These are phyloP conservation scores for Agrotis ipsilon DNA, from an alignment of 2,888 invertebrate genomes.

Conservation along the genomic window DNA sequence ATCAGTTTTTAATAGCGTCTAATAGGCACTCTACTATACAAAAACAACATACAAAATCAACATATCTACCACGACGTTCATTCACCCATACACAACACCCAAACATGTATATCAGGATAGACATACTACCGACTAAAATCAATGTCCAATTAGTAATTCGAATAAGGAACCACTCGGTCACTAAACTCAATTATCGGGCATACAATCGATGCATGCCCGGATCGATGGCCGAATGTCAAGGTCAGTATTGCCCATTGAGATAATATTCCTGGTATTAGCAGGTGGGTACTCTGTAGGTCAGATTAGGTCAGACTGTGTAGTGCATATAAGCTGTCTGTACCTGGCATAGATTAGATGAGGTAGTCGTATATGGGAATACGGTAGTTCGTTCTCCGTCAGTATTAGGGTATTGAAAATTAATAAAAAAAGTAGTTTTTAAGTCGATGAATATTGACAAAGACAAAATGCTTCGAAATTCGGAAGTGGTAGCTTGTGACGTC, in stretches of 20 bases:
- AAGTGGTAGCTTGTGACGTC: too few species aligned
- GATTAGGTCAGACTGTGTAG: background rate
- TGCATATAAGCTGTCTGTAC: background rate
- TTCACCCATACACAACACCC: background rate
- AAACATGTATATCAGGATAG: background rate
- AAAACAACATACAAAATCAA: background rate
- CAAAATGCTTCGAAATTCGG: too few species aligned
- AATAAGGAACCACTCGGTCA: conserved; percentile 42
- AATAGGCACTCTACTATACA: too few species aligned
- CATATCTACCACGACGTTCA: background rate
- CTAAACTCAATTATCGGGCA: conserved; percentile 48
- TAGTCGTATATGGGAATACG: background rate
- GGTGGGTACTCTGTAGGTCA: conserved; percentile 17
- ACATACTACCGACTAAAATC: conserved; percentile 4
- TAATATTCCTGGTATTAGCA: conserved; percentile 39
- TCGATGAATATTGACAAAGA: too few species aligned
- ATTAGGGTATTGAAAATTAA: too few species aligned
- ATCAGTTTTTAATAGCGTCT: too few species aligned
- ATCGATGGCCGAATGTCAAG: conserved; percentile 55
- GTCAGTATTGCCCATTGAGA: conserved; percentile 40
- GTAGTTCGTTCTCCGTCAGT: too few species aligned
- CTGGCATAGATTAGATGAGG: background rate
- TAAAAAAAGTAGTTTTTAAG: too few species aligned
- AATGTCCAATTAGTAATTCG: conserved; percentile 31
- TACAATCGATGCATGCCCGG: conserved; percentile 50